Percentiles rank a stretch among this genome's conserved stretches.
Evolutionary conservation across 2,888 invertebrate genomes (phyloP).

Genomic region (Lycia hirtaria): DNA sequence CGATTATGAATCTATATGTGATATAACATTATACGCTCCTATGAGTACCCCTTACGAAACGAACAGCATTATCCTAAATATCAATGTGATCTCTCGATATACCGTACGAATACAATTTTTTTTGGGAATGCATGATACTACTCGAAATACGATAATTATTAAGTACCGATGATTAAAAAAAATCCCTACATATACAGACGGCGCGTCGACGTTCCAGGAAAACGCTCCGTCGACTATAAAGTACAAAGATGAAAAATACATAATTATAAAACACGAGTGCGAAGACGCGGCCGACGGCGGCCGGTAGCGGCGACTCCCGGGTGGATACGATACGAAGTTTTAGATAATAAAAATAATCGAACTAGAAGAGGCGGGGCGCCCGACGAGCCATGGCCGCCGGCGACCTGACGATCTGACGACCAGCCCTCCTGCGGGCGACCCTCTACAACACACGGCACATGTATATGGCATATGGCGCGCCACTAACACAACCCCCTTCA

Average conservation of each 20-base stretch:
- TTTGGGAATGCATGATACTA: constrained; percentile 84
- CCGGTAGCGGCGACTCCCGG: constrained; percentile 54
- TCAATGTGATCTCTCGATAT: constrained; percentile 76
- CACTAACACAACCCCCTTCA: background rate
- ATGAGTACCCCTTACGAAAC: constrained; percentile 79
- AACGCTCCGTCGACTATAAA: constrained; percentile 62
- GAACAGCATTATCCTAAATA: constrained; percentile 81
- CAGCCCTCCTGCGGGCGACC: constrained; percentile 15
- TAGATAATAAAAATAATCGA: constrained; percentile 80
- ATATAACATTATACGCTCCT: constrained; percentile 69
- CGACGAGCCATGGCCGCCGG: constrained; percentile 25
- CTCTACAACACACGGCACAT: constrained; percentile 12
- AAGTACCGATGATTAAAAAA: constrained; percentile 81
- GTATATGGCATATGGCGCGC: constrained; percentile 20
- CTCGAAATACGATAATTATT: constrained; percentile 79
- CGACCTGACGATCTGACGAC: too few relatives aligned
- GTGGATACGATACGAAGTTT: constrained; percentile 65
- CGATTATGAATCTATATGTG: constrained; percentile 76
- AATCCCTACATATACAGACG: constrained; percentile 74
- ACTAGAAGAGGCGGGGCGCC: constrained; percentile 46
- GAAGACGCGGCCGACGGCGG: constrained; percentile 42
- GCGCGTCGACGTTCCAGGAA: constrained; percentile 65
- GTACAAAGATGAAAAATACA: constrained; percentile 67
- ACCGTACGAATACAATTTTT: constrained; percentile 80
- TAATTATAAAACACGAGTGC: constrained; percentile 49